Conservation (phyloP, 2,888 invertebrate genomes). For the Tinea pellionella region DNA sequence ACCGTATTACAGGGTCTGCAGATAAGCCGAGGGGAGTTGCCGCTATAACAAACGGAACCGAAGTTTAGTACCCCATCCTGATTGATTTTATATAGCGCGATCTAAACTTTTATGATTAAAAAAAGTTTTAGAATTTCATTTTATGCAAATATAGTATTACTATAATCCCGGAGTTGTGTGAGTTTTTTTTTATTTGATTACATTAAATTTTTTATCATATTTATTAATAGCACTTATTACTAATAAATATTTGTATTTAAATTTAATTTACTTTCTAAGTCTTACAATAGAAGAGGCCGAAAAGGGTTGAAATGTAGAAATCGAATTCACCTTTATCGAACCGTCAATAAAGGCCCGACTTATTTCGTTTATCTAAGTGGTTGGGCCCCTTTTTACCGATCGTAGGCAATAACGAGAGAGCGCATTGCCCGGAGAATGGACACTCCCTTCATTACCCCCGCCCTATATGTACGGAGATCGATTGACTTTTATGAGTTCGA, state of each 20-base stretch:
- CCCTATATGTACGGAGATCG: constrained; percentile 23
- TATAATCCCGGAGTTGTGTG: too few relatives aligned
- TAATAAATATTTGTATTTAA: background rate
- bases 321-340: constrained; percentile 1
- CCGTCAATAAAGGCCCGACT: constrained; percentile 3
- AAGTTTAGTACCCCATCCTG: constrained; percentile 11
- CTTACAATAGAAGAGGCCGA: background rate
- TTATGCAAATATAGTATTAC: too few relatives aligned
- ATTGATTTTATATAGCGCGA: constrained; percentile 1
- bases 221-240: too few relatives aligned
- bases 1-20: constrained; percentile 15
- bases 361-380: constrained; percentile 12
- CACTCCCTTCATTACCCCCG: constrained; percentile 14
- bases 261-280: background rate
- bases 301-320: background rate
- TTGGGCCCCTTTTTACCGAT: constrained; percentile 8
- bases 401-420: constrained; percentile 15
- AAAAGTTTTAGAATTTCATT: background rate
- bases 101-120: background rate
- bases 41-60: constrained; percentile 15
- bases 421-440: constrained; percentile 12
- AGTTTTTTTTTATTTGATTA: too few relatives aligned
- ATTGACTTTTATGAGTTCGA: constrained; percentile 42
- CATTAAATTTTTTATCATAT: too few relatives aligned
- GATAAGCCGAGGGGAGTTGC: constrained; percentile 16